Base-by-base conservation (phyloP, 1,140 invertebrate genomes). In the Whitmania pigra region DNA sequence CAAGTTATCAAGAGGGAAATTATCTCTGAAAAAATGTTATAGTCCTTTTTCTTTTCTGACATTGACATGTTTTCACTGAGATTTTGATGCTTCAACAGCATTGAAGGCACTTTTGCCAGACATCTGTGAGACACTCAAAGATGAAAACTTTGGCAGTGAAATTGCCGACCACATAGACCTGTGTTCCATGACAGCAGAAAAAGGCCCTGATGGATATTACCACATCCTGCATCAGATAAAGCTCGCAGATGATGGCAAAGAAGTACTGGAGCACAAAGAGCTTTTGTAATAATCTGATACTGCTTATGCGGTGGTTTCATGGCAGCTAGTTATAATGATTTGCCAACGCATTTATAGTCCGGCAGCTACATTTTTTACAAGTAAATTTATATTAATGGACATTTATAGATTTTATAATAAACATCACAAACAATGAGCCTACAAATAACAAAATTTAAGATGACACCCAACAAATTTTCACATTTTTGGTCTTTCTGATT, bases 221-320 rank as follows among this genome's bases (percentile, higher is more conserved):
- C 22, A 63, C 57, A 63, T 63, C 57, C 9, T 63, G 22, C 57
- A 63, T 20, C 57, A 63, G 29, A 63, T 63, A 25, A 63, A 63
- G 29, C 57, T 63, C 57, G 15, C 57, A n/a, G 57, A 63, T n/a
- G 57, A 18, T 63, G 29, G 18, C 57, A 63, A 49, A 4, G 5
- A 49, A 49, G 9, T 17, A 15, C 15, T 17, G 43, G 43, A 11
- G 6, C 31, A 36, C 31, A 3, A 36, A 36, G 6, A 49, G 15
- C 15, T 11, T 49, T 17, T 49, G 13, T 49, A 11, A 49, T 11
- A 5, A 1, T 49, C 9, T 49, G 2, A 13, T 17, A 3, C 43
- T 49, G 9, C 15, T 11, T 13, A 49, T 49, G 43, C 13, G 22
- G 29, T 25, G n/a, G n/a, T n/a, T n/a, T n/a, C n/a, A n/a, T n/a